Evolutionary conservation across 2,113 vertebrate species (phyloP).

Genomic region (Dunckerocampus dactyliophorus): DNA sequence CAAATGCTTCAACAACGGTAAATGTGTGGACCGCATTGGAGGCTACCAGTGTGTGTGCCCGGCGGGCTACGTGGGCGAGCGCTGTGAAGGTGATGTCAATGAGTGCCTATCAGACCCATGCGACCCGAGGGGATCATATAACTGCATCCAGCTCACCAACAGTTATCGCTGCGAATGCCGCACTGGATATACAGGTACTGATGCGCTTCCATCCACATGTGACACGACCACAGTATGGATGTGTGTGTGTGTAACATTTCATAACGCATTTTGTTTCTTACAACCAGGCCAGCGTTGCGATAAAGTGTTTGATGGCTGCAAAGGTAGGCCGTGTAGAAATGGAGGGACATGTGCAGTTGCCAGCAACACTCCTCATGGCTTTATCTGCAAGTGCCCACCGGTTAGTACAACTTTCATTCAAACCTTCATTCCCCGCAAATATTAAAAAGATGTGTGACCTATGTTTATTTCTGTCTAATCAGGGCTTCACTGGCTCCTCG

Average conservation of each 20-base stretch:
- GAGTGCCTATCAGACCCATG: constrained; percentile 97
- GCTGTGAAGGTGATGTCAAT: constrained; percentile 95
- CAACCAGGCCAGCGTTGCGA: constrained; percentile 87
- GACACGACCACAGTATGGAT: background rate
- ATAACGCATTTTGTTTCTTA: background rate
- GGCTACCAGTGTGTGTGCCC: constrained; percentile 90
- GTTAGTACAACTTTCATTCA: constrained; percentile 66
- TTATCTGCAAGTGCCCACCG: constrained; percentile 92
- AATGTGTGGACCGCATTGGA: constrained; percentile 88
- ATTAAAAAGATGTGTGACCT: background rate
- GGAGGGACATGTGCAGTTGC: constrained; percentile 90
- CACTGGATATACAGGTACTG: constrained; percentile 84
- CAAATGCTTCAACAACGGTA: constrained; percentile 93
- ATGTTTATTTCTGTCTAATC: background rate
- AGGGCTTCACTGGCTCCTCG: constrained; percentile 90
- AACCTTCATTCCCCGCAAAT: too few species aligned
- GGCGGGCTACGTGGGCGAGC: constrained; percentile 91
- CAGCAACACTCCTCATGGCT: constrained; percentile 89
- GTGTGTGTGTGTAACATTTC: background rate
- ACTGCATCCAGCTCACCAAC: constrained; percentile 93
- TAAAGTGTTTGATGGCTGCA: constrained; percentile 88
- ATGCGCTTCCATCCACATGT: background rate
- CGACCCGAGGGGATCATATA: constrained; percentile 88
- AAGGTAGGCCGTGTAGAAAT: constrained; percentile 84
- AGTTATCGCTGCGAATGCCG: constrained; percentile 94